Percentiles rank a stretch among this genome's conserved stretches.
Evolutionary conservation across 2,888 invertebrate species (phyloP).

Genomic region (Drosophila atripex): DNA sequence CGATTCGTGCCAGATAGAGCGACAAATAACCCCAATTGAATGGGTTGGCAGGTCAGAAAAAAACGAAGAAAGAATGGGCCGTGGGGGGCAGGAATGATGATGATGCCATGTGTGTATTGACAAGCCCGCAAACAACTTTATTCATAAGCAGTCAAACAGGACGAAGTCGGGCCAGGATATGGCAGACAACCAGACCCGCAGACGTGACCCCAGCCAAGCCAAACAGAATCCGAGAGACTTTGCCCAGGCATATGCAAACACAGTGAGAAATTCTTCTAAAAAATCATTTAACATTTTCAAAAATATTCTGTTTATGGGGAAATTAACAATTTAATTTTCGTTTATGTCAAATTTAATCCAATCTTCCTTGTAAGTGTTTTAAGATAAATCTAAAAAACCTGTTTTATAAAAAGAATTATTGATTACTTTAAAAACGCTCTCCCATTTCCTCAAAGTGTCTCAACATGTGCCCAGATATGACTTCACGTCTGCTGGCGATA

Average conservation of each 20-base stretch:
- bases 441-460: neutral
- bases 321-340: too few relatives aligned
- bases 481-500: conserved; percentile 78
- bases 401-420: too few relatives aligned
- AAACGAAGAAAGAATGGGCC: neutral
- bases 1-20: conserved; percentile 65
- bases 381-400: too few relatives aligned
- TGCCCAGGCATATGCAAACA: conserved; percentile 28
- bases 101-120: conserved; percentile 62
- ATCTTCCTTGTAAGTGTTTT: too few relatives aligned
- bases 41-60: conserved; percentile 26
- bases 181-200: conserved; percentile 35
- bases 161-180: conserved; percentile 27
- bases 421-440: neutral
- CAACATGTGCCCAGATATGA: conserved; percentile 57
- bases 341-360: too few relatives aligned
- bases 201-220: conserved; percentile 62
- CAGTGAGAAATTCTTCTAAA: neutral
- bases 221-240: conserved; percentile 25
- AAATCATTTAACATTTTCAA: too few relatives aligned
- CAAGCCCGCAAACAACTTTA: conserved; percentile 76
- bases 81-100: conserved; percentile 39
- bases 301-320: too few relatives aligned
- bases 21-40: conserved; percentile 81
- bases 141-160: conserved; percentile 71